Percentiles rank a stretch among this genome's conserved stretches.
These are phyloP conservation scores for Oscarella lobularis DNA, from an alignment of 37 sponge, comb jelly and placozoan genomes.

Conservation along the genomic window DNA sequence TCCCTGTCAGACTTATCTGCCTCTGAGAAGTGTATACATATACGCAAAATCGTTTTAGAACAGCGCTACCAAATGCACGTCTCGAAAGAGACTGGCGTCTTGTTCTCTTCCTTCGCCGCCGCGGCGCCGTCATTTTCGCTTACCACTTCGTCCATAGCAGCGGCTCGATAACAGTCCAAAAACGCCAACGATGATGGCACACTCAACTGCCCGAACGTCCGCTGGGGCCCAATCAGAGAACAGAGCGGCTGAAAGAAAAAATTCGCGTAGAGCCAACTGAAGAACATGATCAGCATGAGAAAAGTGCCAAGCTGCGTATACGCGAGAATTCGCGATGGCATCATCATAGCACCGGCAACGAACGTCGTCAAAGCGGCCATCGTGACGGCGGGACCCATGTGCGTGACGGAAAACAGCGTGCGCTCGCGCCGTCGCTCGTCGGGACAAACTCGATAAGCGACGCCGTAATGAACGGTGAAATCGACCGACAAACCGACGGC, in stretches of 20 bases:
- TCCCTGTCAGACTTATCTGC: too few relatives aligned
- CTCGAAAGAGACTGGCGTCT: too few relatives aligned
- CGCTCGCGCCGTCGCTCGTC: not conserved
- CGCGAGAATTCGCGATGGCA: not conserved
- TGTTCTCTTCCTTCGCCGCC: too few relatives aligned
- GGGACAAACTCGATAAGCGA: not conserved
- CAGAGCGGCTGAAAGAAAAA: not conserved
- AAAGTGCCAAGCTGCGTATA: not conserved
- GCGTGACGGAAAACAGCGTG: not conserved
- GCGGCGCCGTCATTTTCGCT: too few relatives aligned
- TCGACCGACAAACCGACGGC: not conserved
- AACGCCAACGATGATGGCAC: too few relatives aligned
- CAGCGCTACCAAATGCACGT: too few relatives aligned
- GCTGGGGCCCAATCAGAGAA: not conserved
- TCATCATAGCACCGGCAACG: slow-evolving; percentile 2
- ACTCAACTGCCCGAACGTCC: not conserved
- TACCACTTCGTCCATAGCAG: too few relatives aligned
- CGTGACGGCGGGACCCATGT: not conserved
- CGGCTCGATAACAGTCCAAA: too few relatives aligned
- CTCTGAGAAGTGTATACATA: too few relatives aligned
- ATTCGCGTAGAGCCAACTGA: not conserved
- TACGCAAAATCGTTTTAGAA: too few relatives aligned
- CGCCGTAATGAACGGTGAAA: not conserved
- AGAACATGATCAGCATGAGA: not conserved
- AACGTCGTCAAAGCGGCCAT: not conserved